phyloP scores from a whole-genome alignment of 2,797 vertebrate species.

The Gymnothorax reevesii region DNA sequence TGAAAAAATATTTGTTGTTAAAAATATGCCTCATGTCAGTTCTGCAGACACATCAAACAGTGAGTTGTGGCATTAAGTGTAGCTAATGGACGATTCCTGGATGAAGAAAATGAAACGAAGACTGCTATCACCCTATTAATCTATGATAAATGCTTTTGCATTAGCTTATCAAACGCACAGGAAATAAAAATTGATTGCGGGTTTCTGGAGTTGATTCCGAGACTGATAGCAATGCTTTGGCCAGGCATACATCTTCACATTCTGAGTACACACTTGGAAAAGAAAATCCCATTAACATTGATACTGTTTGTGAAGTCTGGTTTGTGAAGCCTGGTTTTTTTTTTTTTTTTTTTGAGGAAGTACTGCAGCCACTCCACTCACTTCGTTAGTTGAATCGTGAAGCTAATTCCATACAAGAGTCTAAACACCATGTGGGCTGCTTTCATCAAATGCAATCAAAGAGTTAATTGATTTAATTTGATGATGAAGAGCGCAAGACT shows the following conservation, averaged over 20 bases:
- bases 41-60: background rate
- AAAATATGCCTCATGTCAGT: background rate
- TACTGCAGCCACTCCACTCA: background rate
- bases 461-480: slow-evolving; percentile 15
- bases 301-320: background rate
- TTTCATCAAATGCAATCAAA: background rate
- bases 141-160: slow-evolving; percentile 44
- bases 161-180: slow-evolving; percentile 26
- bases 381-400: background rate
- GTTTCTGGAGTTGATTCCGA: background rate
- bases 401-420: background rate
- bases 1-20: background rate
- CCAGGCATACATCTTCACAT: background rate
- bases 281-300: background rate
- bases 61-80: background rate
- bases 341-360: background rate
- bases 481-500: slow-evolving; percentile 44
- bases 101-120: slow-evolving; percentile 30
- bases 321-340: background rate
- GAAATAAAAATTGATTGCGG: slow-evolving; percentile 45
- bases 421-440: background rate
- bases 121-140: slow-evolving; percentile 31
- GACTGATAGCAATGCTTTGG: background rate
- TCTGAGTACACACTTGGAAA: background rate
- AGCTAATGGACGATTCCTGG: slow-evolving; percentile 31